Evolutionary conservation across 2,113 vertebrate genomes (phyloP).

Genomic region (Helogale parvula): DNA sequence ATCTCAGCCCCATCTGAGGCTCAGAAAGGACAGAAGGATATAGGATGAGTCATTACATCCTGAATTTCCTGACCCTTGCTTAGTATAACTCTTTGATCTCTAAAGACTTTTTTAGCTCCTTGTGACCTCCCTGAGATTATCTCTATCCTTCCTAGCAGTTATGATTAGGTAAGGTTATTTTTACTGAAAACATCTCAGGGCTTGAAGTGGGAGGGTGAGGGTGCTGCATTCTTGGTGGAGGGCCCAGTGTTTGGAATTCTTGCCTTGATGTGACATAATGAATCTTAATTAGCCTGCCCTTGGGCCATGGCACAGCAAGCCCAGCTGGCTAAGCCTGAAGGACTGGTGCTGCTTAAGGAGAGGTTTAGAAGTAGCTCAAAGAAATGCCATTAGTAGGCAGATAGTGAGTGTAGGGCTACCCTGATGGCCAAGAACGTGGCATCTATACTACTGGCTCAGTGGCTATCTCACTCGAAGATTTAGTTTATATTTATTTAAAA

Average conservation of each 20-base stretch:
- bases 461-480: slow-evolving; percentile 3
- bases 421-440: neutral
- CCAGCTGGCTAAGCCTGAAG: slow-evolving; percentile 27
- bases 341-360: neutral
- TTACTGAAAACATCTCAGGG: slow-evolving; percentile 70
- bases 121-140: slow-evolving; percentile 69
- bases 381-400: slow-evolving; percentile 33
- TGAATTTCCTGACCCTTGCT: slow-evolving; percentile 58
- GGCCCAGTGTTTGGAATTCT: slow-evolving; percentile 59
- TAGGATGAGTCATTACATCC: slow-evolving; percentile 37
- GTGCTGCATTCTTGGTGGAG: slow-evolving; percentile 66
- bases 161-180: slow-evolving; percentile 75
- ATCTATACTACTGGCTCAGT: neutral
- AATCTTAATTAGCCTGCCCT: slow-evolving; percentile 62
- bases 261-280: slow-evolving; percentile 70
- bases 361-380: neutral
- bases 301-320: neutral
- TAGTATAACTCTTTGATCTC: slow-evolving; percentile 67
- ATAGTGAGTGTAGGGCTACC: neutral
- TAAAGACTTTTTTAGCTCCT: slow-evolving; percentile 51
- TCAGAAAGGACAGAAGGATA: neutral
- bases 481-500: slow-evolving; percentile 5
- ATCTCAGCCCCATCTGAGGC: neutral
- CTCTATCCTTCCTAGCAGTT: slow-evolving; percentile 57
- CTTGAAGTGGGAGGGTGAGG: slow-evolving; percentile 64